Evolutionary conservation across 2,797 vertebrate species (phyloP).

Genomic region (Harpagifer antarcticus): DNA sequence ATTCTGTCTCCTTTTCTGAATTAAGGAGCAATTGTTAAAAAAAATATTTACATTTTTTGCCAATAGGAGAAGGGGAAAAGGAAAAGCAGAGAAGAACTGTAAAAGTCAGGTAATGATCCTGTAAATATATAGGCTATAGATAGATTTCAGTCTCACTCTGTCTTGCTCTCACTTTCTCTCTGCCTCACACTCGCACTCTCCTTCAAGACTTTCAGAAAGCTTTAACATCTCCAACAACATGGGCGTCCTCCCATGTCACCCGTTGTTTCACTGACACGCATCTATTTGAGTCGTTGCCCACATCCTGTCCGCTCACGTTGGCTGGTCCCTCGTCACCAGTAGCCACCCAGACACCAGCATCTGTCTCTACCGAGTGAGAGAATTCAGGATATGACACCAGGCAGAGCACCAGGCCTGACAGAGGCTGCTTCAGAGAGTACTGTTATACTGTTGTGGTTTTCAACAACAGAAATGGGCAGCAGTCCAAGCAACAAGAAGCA

Average conservation of each 20-base stretch:
- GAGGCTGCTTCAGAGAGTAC: not conserved
- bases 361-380: slow-evolving; percentile 55
- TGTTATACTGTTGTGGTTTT: slow-evolving; percentile 40
- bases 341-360: slow-evolving; percentile 56
- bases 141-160: slow-evolving; percentile 16
- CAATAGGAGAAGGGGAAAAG: too few relatives aligned
- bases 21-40: too few relatives aligned
- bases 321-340: slow-evolving; percentile 65
- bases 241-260: slow-evolving; percentile 69
- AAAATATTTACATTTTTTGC: too few relatives aligned
- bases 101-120: too few relatives aligned
- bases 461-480: not conserved
- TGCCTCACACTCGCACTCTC: slow-evolving; percentile 26
- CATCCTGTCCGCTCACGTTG: slow-evolving; percentile 78
- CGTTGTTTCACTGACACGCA: slow-evolving; percentile 74
- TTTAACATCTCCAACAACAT: slow-evolving; percentile 69
- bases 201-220: slow-evolving; percentile 76
- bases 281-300: slow-evolving; percentile 71
- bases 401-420: slow-evolving; percentile 19
- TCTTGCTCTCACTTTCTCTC: slow-evolving; percentile 18
- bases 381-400: slow-evolving; percentile 65
- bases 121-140: not conserved
- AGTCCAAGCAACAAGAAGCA: slow-evolving; percentile 13
- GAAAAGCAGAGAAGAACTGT: too few relatives aligned
- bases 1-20: too few relatives aligned